These are phyloP conservation scores for Hyposmocoma kahamanoa DNA, from an alignment of 1,140 invertebrate species.

Conservation along the genomic window DNA sequence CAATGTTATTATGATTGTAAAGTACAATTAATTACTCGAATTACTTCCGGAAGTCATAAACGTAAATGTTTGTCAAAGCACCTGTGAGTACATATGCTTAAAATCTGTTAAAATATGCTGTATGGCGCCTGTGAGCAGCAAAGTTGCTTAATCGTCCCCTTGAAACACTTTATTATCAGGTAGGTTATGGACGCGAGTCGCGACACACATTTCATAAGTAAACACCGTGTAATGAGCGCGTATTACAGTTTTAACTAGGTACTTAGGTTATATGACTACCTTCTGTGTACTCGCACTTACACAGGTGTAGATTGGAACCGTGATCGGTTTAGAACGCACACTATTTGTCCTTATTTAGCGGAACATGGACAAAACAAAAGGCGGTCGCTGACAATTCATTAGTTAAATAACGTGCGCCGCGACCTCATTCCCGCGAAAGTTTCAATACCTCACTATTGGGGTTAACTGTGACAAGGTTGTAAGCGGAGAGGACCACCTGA, in stretches of 20 bases:
- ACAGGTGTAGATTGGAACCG: background rate
- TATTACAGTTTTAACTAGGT: background rate
- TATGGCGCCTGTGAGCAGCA: too few relatives aligned
- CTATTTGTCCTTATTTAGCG: conserved; percentile 1
- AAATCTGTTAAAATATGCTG: too few relatives aligned
- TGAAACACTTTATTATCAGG: conserved; percentile 63
- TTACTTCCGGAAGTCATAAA: too few relatives aligned
- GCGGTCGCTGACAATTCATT: conserved; percentile 28
- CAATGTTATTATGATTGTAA: too few relatives aligned
- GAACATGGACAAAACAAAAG: conserved; percentile 23
- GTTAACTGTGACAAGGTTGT: conserved; percentile 64
- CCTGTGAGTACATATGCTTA: too few relatives aligned
- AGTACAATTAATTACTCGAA: too few relatives aligned
- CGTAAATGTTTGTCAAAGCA: too few relatives aligned
- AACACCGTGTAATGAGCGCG: conserved; percentile 25
- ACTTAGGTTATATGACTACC: background rate
- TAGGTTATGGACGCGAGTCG: conserved; percentile 55
- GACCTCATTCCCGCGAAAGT: conserved; percentile 56
- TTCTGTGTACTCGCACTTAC: background rate
- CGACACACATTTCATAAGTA: conserved; percentile 49
- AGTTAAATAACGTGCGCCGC: conserved; percentile 42
- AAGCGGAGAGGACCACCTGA: conserved; percentile 48
- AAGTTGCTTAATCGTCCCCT: conserved; percentile 61
- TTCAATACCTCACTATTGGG: conserved; percentile 48
- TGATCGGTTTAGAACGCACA: background rate